Percentiles rank a stretch among this genome's conserved stretches.
These are phyloP conservation scores for Ectobius pallidus DNA, from an alignment of 2,888 invertebrate species.

Conservation along the genomic window DNA sequence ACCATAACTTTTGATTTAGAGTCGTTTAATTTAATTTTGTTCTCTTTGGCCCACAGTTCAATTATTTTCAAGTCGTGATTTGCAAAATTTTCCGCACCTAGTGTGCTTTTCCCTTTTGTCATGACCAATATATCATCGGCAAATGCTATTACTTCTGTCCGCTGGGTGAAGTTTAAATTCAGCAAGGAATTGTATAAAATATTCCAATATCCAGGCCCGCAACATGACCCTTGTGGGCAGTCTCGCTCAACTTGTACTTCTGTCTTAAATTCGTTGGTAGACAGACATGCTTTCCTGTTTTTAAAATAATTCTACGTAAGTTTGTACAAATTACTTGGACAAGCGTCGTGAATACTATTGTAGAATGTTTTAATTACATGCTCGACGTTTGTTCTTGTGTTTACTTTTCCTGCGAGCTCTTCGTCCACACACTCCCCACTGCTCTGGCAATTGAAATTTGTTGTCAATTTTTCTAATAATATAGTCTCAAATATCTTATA, in stretches of 20 bases:
- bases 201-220: background rate
- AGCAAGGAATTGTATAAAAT: background rate
- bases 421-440: too few species aligned
- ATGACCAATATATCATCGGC: too few species aligned
- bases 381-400: too few species aligned
- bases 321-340: background rate
- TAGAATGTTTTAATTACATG: too few species aligned
- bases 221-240: background rate
- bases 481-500: too few species aligned
- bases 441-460: too few species aligned
- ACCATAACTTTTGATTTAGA: background rate
- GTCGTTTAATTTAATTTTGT: background rate
- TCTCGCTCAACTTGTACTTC: background rate
- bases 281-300: background rate
- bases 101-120: background rate
- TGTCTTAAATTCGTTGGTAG: background rate
- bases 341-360: too few species aligned
- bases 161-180: background rate
- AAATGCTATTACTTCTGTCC: background rate
- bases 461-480: too few species aligned
- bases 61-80: background rate
- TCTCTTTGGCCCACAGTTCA: background rate
- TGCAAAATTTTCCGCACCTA: background rate
- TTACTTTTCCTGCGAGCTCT: too few species aligned
- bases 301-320: background rate